Percentiles rank a stretch among this genome's conserved stretches.
phyloP scores from a whole-genome alignment of 2,113 vertebrate species.

The Strix aluco region DNA sequence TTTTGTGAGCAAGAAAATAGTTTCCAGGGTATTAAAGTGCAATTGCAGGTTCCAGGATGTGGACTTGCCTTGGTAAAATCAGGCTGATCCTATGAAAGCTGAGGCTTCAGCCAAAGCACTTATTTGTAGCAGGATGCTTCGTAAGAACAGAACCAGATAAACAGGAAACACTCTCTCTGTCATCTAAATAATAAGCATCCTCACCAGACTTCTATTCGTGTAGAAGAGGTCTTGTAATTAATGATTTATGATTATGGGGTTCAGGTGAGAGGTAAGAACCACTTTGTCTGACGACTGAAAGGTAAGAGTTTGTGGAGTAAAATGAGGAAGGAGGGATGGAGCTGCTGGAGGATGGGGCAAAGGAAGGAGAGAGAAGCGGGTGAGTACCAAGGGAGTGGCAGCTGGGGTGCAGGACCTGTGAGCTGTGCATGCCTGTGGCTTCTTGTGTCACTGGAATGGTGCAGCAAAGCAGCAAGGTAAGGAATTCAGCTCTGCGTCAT shows the following conservation, averaged over 20 bases:
- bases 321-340: background rate
- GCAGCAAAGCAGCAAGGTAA: background rate
- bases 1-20: background rate
- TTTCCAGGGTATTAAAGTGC: background rate
- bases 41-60: slow-evolving; percentile 14
- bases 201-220: background rate
- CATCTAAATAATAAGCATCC: slow-evolving; percentile 48
- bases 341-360: background rate
- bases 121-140: background rate
- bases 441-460: background rate
- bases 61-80: background rate
- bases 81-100: background rate
- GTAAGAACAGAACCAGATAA: slow-evolving; percentile 23
- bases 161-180: slow-evolving; percentile 49
- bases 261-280: background rate
- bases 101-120: background rate
- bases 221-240: background rate
- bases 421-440: slow-evolving; percentile 23
- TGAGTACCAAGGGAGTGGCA: background rate
- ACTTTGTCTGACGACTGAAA: background rate
- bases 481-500: background rate
- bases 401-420: background rate
- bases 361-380: background rate
- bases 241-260: slow-evolving; percentile 7
- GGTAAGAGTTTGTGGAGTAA: background rate